A percentile compares a stretch with the other conserved stretches of the same genome.
Evolutionary conservation across 2,113 vertebrate genomes (phyloP).

Genomic region (Leiothrix lutea): DNA sequence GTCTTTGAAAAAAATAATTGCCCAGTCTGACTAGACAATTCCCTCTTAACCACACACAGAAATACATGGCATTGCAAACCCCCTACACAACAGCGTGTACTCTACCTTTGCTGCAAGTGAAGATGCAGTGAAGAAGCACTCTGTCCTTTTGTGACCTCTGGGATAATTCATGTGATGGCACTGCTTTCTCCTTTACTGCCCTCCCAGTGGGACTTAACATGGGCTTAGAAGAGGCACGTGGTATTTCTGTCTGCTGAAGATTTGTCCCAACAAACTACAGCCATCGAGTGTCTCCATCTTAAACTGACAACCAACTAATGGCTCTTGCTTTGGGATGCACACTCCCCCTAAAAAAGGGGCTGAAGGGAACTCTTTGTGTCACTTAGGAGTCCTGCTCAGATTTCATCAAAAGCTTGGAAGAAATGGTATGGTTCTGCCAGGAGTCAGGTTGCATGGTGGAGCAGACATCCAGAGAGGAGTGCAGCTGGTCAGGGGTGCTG

Average conservation of each 20-base stretch:
- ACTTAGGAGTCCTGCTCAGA: not conserved
- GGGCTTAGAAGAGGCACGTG: not conserved
- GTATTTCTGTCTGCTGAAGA: not conserved
- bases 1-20: not conserved
- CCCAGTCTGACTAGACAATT: conserved; percentile 12
- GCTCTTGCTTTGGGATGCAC: not conserved
- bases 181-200: not conserved
- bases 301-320: not conserved
- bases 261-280: not conserved
- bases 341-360: not conserved
- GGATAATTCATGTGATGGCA: not conserved
- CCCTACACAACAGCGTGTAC: not conserved
- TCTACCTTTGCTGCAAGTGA: not conserved
- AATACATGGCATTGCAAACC: not conserved
- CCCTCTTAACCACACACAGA: not conserved
- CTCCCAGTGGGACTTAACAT: not conserved
- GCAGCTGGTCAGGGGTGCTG: not conserved
- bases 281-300: not conserved
- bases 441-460: not conserved
- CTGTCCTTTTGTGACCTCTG: not conserved
- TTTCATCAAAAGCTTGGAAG: not conserved
- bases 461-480: not conserved
- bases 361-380: not conserved
- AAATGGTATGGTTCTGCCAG: not conserved
- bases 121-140: not conserved